Base-by-base conservation (phyloP, 1,140 invertebrate genomes). In the Brachionus paranguensis region DNA sequence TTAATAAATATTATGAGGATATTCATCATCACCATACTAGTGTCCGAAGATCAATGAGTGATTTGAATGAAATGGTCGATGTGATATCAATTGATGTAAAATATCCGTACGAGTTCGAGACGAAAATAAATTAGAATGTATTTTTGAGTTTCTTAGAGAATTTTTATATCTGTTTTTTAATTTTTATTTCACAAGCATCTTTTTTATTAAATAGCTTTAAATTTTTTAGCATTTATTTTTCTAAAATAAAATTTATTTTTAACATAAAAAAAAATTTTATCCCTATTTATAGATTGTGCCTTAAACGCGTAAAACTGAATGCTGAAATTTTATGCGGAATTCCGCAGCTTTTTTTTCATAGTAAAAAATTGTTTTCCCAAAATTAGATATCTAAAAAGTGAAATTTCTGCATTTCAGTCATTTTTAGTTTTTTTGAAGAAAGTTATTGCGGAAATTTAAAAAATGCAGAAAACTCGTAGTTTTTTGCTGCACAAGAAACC, bases 51-150 rank as follows among this genome's bases (percentile, higher is more conserved):
- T 72, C 68, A 43, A 41, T 72, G 41, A 72, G 68, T 72, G 68
- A 72, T 43, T 72, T 72, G 17, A 72, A 72, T 43, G 68, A 72
- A 45, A 72, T 72, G 68, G 68, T 72, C 37, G 68, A 72, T 72
- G 68, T 72, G 3, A 72, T 72, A 17, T 72, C 68, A 72, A 72
- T 72, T 43, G 68, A 72, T 72, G 68, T 72, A 7, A 72, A 72
- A 43, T 72, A 72, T 72, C 68, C 68, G 41, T 72, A 72, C 33
- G 68, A 72, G 33, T 72, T 41, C 43, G 68, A 72, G 33, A 72
- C 68, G 2, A 41, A 41, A 72, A 72, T 72, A 41, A 72, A 72
- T 72, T 72, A 68, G 14, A 0, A 6, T 10, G 2, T 2, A 3
- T 27, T 6, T 68, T 24, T 55, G 20, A 24, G 20, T 20, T 60